These are phyloP conservation scores for Eupithecia inturbata DNA, from an alignment of 2,888 invertebrate genomes.

Conservation along the genomic window DNA sequence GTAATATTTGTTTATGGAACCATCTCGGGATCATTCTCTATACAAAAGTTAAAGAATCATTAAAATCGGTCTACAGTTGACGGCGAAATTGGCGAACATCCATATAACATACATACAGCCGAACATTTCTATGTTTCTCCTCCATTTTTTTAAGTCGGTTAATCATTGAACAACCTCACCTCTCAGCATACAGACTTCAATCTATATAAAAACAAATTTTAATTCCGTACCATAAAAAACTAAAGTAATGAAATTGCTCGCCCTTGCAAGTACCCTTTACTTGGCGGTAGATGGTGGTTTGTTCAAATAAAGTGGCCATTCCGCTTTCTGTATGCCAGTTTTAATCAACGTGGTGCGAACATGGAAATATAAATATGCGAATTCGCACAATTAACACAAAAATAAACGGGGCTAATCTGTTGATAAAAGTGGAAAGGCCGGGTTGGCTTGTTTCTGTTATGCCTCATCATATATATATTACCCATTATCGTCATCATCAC, in stretches of 20 bases:
- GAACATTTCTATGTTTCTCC: no score
- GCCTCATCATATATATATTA: not conserved
- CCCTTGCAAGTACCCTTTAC: conserved; percentile 56
- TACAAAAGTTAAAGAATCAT: no score
- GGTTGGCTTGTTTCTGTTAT: not conserved
- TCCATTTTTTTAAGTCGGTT: not conserved
- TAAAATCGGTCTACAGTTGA: no score
- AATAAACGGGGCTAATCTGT: not conserved
- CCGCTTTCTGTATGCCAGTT: conserved; percentile 61
- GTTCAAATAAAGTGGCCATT: conserved; percentile 67
- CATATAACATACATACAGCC: no score
- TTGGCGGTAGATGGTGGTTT: conserved; percentile 59
- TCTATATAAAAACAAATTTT: conserved; percentile 17
- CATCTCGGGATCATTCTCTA: no score
- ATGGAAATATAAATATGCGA: conserved; percentile 44
- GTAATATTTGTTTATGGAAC: no score
- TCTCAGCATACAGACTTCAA: not conserved
- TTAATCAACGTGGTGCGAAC: conserved; percentile 66
- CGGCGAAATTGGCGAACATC: no score
- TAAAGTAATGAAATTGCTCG: conserved; percentile 45
- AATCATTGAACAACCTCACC: not conserved
- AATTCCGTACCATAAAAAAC: conserved; percentile 24
- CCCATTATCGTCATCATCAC: not conserved
- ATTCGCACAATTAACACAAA: no score
- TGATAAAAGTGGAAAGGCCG: not conserved